Evolutionary conservation across 2,888 invertebrate genomes (phyloP).

Genomic region (Rambutsinella grinnellia): DNA sequence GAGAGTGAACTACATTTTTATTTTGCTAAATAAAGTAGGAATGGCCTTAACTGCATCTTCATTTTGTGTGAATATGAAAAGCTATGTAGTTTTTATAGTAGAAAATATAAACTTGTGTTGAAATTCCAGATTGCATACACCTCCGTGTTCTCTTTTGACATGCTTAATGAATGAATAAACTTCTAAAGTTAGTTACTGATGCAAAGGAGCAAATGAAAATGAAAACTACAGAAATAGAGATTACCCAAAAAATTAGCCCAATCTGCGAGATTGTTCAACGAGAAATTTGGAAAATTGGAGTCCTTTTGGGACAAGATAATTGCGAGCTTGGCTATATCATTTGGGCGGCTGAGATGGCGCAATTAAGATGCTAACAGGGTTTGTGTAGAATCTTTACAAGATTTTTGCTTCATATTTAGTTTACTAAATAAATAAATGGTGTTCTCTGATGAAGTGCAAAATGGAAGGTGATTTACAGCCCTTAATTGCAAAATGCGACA

Average conservation of each 20-base stretch:
- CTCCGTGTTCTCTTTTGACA: conserved; percentile 31
- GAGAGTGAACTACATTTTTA: conserved; percentile 27
- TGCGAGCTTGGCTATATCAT: conserved; percentile 1
- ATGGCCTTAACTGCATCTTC: conserved; percentile 28
- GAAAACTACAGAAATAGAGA: too few relatives aligned
- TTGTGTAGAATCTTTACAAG: not conserved
- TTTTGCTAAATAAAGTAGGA: not conserved
- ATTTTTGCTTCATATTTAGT: not conserved
- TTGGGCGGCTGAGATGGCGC: conserved; percentile 7
- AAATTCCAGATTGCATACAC: conserved; percentile 38
- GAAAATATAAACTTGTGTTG: conserved; percentile 19
- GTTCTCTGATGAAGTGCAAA: conserved; percentile 24
- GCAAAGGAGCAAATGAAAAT: too few relatives aligned
- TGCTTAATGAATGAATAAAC: conserved; percentile 5
- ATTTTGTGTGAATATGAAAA: conserved; percentile 5
- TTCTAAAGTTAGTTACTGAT: too few relatives aligned
- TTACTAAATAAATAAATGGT: not conserved
- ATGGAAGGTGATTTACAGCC: not conserved
- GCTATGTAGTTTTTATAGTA: not conserved
- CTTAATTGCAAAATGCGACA: too few relatives aligned
- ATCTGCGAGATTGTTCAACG: not conserved
- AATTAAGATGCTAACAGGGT: conserved; percentile 12
- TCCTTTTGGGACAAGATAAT: conserved; percentile 24
- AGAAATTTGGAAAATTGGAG: not conserved
- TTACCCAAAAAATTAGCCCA: too few relatives aligned